Percentiles rank a stretch among this genome's conserved stretches.
Conservation (phyloP, 2,797 vertebrate genomes). For the Mionectes olivaceus region DNA sequence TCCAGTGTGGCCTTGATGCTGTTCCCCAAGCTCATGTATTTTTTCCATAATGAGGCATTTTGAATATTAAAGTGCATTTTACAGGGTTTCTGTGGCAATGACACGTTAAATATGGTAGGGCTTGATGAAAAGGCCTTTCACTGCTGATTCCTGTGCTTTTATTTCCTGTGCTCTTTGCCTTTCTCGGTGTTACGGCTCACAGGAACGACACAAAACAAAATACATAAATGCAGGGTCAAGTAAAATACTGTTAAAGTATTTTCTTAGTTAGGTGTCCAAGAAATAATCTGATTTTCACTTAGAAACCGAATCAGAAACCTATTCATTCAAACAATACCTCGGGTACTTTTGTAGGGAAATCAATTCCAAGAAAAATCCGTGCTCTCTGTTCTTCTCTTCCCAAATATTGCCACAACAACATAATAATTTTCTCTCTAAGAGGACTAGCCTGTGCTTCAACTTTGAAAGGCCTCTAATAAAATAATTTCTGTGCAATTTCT, state of each 20-base stretch:
- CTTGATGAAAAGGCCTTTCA: neutral
- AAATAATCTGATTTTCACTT: neutral
- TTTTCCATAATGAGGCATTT: neutral
- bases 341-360: neutral
- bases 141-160: neutral
- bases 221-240: neutral
- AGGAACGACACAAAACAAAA: neutral
- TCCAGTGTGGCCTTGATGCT: neutral
- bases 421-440: neutral
- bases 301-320: neutral
- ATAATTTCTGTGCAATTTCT: neutral
- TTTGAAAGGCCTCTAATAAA: neutral
- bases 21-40: neutral
- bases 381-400: neutral
- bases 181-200: fast-evolving
- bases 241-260: neutral
- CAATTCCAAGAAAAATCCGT: neutral
- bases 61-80: neutral
- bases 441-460: neutral
- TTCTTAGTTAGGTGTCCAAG: neutral
- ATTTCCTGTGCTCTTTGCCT: neutral
- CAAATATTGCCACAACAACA: conserved; percentile 6
- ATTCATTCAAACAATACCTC: neutral
- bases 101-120: neutral
- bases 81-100: neutral